Percentiles rank a stretch among this genome's conserved stretches.
Evolutionary conservation across 2,113 vertebrate species (phyloP).

Genomic region (Vidua chalybeata): DNA sequence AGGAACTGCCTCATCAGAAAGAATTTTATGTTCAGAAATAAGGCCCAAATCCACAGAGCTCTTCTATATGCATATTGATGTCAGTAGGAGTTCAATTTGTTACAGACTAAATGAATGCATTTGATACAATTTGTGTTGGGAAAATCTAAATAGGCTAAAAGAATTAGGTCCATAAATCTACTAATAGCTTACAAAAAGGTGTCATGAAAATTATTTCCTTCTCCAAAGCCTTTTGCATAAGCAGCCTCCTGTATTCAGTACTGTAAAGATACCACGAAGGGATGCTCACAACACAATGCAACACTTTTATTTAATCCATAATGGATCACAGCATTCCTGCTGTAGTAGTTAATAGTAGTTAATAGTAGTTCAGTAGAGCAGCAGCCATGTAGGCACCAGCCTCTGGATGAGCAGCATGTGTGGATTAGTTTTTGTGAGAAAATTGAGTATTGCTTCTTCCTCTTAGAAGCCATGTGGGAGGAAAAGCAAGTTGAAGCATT

Average conservation of each 20-base stretch:
- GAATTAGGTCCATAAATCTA: background rate
- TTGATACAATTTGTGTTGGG: background rate
- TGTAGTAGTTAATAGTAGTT: background rate
- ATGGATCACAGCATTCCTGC: background rate
- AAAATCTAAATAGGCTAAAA: background rate
- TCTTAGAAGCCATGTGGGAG: background rate
- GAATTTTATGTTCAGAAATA: background rate
- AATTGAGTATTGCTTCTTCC: background rate
- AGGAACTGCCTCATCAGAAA: background rate
- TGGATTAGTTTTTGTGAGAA: background rate
- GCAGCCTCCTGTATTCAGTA: background rate
- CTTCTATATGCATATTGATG: background rate
- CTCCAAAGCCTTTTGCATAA: background rate
- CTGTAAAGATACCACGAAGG: background rate
- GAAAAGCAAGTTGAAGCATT: background rate
- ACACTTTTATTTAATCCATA: background rate
- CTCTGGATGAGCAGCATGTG: background rate
- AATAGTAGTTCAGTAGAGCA: background rate
- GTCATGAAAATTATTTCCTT: background rate
- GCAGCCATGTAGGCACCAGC: accelerated
- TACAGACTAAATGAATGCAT: background rate
- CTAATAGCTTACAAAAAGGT: background rate
- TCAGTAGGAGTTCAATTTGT: background rate
- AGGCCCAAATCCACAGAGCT: background rate
- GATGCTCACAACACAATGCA: background rate